A percentile compares a stretch with the other conserved stretches of the same genome.
These are phyloP conservation scores for Hirundo rustica DNA, from an alignment of 2,797 vertebrate genomes.

Conservation along the genomic window DNA sequence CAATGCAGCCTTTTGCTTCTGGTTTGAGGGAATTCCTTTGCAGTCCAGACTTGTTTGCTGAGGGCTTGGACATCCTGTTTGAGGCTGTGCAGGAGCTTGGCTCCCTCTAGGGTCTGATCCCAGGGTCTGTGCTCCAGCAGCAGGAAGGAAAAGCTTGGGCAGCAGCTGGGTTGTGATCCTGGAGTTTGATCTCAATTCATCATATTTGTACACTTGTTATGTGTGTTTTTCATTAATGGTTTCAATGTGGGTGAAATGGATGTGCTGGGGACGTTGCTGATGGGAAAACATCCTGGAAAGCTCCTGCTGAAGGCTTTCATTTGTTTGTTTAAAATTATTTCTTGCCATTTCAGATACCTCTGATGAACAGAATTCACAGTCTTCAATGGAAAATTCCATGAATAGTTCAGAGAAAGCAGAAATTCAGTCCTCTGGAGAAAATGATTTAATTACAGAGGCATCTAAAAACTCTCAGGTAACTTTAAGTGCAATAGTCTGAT, in stretches of 20 bases:
- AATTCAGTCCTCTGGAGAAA: conserved; percentile 83
- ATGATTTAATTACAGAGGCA: conserved; percentile 83
- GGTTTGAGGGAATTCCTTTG: background rate
- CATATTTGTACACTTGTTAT: fast-evolving
- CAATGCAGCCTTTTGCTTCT: background rate
- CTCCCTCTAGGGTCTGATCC: conserved; percentile 60
- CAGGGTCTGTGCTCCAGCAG: background rate
- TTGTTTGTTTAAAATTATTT: background rate
- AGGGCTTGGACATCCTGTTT: fast-evolving
- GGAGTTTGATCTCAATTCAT: background rate
- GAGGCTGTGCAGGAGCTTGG: background rate
- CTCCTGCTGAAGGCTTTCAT: background rate
- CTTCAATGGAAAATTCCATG: conserved; percentile 85
- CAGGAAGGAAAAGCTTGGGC: background rate
- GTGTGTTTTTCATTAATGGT: background rate
- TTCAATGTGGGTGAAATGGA: background rate
- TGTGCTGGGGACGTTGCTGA: background rate
- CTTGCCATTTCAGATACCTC: conserved; percentile 71
- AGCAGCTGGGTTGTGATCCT: background rate
- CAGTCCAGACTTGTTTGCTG: background rate
- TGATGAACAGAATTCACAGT: conserved; percentile 84
- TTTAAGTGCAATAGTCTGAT: background rate
- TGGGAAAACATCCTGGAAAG: background rate
- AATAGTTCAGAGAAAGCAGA: conserved; percentile 89
- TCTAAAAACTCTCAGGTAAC: conserved; percentile 92